phyloP scores from a whole-genome alignment of 2,113 vertebrate genomes.

The Nothobranchius furzeri region DNA sequence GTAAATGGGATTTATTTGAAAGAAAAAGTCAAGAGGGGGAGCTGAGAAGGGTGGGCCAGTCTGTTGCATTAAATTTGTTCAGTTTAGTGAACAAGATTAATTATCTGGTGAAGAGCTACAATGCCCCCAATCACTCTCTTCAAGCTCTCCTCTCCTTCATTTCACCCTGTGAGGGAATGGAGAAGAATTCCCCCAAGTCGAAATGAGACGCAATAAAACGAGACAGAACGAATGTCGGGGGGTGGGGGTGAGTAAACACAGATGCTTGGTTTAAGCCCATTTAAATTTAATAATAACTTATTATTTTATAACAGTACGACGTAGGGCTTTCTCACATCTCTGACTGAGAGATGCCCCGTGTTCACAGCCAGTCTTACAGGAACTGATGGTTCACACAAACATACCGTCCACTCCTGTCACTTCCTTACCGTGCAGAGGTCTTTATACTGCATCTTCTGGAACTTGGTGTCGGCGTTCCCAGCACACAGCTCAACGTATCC shows the following conservation, averaged over 20 bases:
- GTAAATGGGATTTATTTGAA: constrained; percentile 47
- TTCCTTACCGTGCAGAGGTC: constrained; percentile 92
- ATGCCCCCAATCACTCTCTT: constrained; percentile 32
- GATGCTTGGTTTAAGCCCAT: background rate
- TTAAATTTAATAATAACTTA: background rate
- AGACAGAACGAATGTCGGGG: background rate
- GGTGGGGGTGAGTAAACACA: background rate
- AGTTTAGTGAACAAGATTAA: constrained; percentile 54
- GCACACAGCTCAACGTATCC: constrained; percentile 98
- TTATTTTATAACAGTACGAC: background rate
- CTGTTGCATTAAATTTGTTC: constrained; percentile 23
- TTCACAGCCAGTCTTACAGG: background rate
- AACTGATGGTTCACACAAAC: background rate
- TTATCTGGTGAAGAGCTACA: constrained; percentile 34
- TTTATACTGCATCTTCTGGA: constrained; percentile 98
- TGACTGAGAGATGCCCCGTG: too few species aligned
- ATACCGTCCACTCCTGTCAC: background rate
- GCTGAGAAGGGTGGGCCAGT: constrained; percentile 3
- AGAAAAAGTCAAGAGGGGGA: background rate
- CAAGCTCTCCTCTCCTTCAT: constrained; percentile 11
- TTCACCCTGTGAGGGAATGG: constrained; percentile 31
- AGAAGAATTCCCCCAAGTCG: constrained; percentile 21
- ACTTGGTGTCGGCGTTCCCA: constrained; percentile 96
- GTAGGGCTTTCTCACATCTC: background rate
- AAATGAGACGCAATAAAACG: constrained; percentile 7